Evolutionary conservation across 1,140 invertebrate genomes (phyloP).

Genomic region (Brachionus manjavacas): DNA sequence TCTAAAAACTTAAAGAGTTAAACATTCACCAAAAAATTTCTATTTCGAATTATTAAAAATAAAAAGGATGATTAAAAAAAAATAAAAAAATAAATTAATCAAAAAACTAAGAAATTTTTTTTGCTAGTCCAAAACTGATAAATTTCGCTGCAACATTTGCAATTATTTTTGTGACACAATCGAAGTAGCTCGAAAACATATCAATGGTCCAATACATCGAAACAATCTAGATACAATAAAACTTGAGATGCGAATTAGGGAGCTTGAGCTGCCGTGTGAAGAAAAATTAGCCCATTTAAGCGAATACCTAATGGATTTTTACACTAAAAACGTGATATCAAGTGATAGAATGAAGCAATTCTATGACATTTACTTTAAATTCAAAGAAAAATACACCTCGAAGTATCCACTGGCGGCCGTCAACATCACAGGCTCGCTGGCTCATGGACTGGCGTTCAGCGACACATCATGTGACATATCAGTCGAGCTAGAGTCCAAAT

Average conservation of each 20-base stretch:
- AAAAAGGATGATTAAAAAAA: not conserved
- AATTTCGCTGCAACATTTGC: slow-evolving; percentile 56
- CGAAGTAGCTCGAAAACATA: slow-evolving; percentile 50
- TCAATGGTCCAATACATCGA: slow-evolving; percentile 50
- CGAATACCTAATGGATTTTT: slow-evolving; percentile 13
- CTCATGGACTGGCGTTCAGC: slow-evolving; percentile 13
- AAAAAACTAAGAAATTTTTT: not conserved
- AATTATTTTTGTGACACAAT: slow-evolving; percentile 55
- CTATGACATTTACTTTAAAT: slow-evolving; percentile 20
- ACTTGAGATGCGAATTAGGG: slow-evolving; percentile 6
- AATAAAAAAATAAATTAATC: not conserved
- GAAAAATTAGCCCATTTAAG: not conserved
- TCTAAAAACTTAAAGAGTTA: no score
- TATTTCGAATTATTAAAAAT: no score
- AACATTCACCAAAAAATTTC: no score
- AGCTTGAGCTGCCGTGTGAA: not conserved
- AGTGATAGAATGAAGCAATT: not conserved
- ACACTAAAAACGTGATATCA: slow-evolving; percentile 24
- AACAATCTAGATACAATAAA: slow-evolving; percentile 47
- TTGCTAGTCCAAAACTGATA: slow-evolving; percentile 48
- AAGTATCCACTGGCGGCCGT: not conserved
- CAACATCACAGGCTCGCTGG: not conserved
- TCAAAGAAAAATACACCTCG: not conserved
- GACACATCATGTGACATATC: slow-evolving; percentile 36
- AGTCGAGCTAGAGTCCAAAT: slow-evolving; percentile 6